Conservation (phyloP, 2,113 vertebrate species). For the Murina feae region DNA sequence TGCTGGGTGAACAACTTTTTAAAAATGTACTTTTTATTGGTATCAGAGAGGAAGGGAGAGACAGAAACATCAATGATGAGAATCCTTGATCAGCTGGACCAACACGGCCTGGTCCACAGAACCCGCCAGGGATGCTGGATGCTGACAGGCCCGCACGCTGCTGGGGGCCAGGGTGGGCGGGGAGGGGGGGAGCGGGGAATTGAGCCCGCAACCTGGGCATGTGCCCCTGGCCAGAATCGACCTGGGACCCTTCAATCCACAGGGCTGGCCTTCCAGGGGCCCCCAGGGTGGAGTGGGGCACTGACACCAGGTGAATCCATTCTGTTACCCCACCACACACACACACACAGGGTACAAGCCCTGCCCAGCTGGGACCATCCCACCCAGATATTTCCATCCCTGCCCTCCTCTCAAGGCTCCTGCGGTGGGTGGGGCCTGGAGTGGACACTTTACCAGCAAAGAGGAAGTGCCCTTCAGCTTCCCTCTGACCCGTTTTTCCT, state of each 20-base stretch:
- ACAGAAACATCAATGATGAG: too few relatives aligned
- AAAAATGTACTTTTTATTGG: too few relatives aligned
- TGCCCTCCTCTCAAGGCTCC: background rate
- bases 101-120: background rate
- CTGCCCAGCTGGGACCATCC: too few relatives aligned
- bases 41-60: too few relatives aligned
- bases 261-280: background rate
- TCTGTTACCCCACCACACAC: background rate
- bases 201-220: too few relatives aligned
- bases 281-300: background rate
- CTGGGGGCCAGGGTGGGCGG: background rate
- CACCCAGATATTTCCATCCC: background rate
- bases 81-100: too few relatives aligned
- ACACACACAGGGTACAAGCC: too few relatives aligned
- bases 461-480: background rate
- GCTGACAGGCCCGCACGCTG: rapidly evolving
- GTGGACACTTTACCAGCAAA: background rate
- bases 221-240: too few relatives aligned
- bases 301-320: background rate
- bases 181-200: too few relatives aligned
- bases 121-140: background rate
- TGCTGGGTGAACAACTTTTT: too few relatives aligned
- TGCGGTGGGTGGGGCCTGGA: background rate
- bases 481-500: background rate
- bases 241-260: too few relatives aligned